These are phyloP conservation scores for Eufriesea mexicana DNA, from an alignment of 1,140 invertebrate species.

Conservation along the genomic window DNA sequence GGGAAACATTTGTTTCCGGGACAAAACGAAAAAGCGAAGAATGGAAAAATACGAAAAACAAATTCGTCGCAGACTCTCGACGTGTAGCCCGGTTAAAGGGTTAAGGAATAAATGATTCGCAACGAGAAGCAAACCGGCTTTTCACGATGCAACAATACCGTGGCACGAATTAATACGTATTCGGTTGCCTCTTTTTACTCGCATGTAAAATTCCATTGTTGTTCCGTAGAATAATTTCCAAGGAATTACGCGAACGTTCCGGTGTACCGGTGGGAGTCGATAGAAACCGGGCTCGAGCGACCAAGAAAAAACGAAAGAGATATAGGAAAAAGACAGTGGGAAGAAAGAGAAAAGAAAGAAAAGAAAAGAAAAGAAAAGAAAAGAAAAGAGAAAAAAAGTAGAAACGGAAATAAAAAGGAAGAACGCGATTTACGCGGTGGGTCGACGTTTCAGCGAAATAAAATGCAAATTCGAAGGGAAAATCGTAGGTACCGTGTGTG, in stretches of 20 bases:
- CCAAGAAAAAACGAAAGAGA: neutral
- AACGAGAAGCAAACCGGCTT: slow-evolving; percentile 33
- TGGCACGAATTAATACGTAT: slow-evolving; percentile 44
- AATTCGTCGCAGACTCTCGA: neutral
- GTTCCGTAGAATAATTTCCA: slow-evolving; percentile 50
- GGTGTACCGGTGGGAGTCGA: slow-evolving; percentile 19
- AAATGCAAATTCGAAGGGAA: slow-evolving; percentile 40
- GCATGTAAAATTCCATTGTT: slow-evolving; percentile 52
- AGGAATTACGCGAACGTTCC: slow-evolving; percentile 46
- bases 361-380: neutral
- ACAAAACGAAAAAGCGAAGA: neutral
- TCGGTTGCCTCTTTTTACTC: slow-evolving; percentile 49
- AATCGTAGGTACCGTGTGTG: neutral
- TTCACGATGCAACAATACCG: slow-evolving; percentile 37
- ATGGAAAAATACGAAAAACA: neutral
- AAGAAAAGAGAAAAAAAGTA: neutral
- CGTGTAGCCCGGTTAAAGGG: slow-evolving; percentile 4
- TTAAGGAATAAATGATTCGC: slow-evolving; percentile 49
- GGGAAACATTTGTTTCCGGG: neutral
- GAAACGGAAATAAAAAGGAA: too few species aligned
- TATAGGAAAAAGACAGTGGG: neutral
- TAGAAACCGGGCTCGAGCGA: slow-evolving; percentile 3
- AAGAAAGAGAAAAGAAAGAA: neutral
- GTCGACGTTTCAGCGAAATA: slow-evolving; percentile 33
- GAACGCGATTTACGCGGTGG: slow-evolving; percentile 1